These are phyloP conservation scores for Leptinotarsa lineolata DNA, from an alignment of 1,140 invertebrate species.

Conservation along the genomic window DNA sequence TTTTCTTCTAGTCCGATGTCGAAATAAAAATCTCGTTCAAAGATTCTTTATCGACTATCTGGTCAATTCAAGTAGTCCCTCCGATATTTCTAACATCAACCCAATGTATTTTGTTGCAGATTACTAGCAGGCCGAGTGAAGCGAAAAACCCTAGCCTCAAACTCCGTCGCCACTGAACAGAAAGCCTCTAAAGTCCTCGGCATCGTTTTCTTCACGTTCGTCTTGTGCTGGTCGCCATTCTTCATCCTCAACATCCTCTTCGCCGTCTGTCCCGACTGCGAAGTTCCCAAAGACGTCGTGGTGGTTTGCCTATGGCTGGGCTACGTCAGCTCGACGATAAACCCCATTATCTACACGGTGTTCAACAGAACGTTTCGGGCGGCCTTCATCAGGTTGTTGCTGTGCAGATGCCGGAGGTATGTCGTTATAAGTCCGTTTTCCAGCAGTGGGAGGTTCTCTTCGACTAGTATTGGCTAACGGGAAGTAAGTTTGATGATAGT, in stretches of 20 bases:
- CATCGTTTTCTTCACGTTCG: constrained; percentile 88
- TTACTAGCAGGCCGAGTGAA: constrained; percentile 69
- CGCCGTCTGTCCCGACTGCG: constrained; percentile 72
- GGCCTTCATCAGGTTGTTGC: constrained; percentile 77
- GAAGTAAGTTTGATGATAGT: constrained; percentile 8
- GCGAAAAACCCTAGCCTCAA: constrained; percentile 70
- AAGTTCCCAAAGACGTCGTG: constrained; percentile 73
- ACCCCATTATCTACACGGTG: constrained; percentile 85
- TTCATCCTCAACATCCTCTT: constrained; percentile 85
- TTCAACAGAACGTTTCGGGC: constrained; percentile 87
- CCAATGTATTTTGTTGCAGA: constrained; percentile 53
- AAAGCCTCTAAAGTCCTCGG: constrained; percentile 84
- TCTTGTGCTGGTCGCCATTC: constrained; percentile 89
- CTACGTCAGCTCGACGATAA: constrained; percentile 85
- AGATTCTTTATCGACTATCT: too few relatives aligned
- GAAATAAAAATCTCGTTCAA: too few relatives aligned
- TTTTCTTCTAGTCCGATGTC: too few relatives aligned
- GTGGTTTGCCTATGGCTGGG: constrained; percentile 84
- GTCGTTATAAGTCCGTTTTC: constrained; percentile 25
- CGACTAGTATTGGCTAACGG: background rate
- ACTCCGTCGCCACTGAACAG: constrained; percentile 80
- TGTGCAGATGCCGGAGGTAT: constrained; percentile 77
- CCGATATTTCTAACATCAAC: too few relatives aligned
- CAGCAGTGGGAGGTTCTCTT: constrained; percentile 19
- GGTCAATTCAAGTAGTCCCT: too few relatives aligned